Evolutionary conservation across 2,888 invertebrate species (phyloP).

Genomic region (Pseudococcus longispinus): DNA sequence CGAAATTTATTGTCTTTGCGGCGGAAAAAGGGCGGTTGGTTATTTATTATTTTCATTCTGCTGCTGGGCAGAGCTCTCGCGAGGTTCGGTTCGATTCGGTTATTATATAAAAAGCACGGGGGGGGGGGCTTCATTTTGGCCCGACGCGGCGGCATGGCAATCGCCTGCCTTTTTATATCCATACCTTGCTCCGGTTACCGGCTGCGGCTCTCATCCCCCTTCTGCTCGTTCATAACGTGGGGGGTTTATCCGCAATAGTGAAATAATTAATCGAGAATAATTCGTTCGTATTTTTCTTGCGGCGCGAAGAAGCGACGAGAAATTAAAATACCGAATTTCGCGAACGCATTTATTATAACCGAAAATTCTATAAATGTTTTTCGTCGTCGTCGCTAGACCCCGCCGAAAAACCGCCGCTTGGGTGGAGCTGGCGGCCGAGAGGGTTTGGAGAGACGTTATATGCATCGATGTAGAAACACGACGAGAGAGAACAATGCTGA

Average conservation of each 20-base stretch:
- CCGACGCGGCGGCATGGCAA: neutral
- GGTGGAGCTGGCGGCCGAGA: neutral
- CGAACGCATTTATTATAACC: neutral
- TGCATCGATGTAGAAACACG: neutral
- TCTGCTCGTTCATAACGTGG: neutral
- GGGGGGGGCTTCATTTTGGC: neutral
- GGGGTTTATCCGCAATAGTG: neutral
- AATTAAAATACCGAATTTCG: constrained; percentile 40
- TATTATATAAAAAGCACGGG: neutral
- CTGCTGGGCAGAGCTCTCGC: neutral
- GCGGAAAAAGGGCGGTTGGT: constrained; percentile 38
- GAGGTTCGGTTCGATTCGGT: neutral
- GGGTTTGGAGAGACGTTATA: neutral
- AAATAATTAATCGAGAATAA: constrained; percentile 43
- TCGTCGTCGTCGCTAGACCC: neutral
- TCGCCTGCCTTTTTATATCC: neutral
- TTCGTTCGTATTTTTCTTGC: constrained; percentile 12
- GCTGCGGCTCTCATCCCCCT: neutral
- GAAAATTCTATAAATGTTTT: constrained; percentile 30
- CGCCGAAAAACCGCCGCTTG: neutral
- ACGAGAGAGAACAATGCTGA: neutral
- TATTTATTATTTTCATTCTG: constrained; percentile 51
- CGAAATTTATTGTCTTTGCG: constrained; percentile 52
- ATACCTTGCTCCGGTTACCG: neutral
- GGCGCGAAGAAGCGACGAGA: neutral